Evolutionary conservation across 2,888 invertebrate genomes (phyloP), one percentile per base, ranked within the genome.

Genomic region (Timema cristinae): DNA sequence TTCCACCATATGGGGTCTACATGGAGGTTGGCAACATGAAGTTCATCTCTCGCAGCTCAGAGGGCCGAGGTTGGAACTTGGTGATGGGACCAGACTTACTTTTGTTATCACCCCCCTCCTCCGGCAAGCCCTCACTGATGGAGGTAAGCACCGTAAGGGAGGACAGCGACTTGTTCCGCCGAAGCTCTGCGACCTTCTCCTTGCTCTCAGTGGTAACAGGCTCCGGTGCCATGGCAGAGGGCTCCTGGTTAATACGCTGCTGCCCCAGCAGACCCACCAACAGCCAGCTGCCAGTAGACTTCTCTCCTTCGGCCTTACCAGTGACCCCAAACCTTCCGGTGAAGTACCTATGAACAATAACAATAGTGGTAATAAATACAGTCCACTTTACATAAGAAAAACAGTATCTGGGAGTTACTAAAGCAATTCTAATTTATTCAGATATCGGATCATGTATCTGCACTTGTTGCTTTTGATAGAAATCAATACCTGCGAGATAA

Each of bases 11-110:
- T 32, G 32, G 32, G 32, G 11, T 47, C 63, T 87, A 93, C 92
- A 92, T 92, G 0, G 92, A 92, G 9, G 92, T 92, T 0, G 93
- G 93, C 7, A 92, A 91, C 91, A 91, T 92, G 83, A 92, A 93
- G 81, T 93, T 93, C 89, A 93, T 90, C 82, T 93, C 93, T 66
- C 92, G 82, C 13, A 92, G 83, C 79, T 92, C 91, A 0, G 91
- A 89, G 0, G 90, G 89, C 79, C 87, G 88, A 0, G 89, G 85
- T 77, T 85, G 84, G 77, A 86, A 84, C 32, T 63, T 52, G 47
- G 49, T 7, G 1, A 51, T 66, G 15, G 13, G 32, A 47, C 69
- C 67, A 54, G 66, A 54, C 16, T 68, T 68, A 4, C 68, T 47
- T 7, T 9, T 6, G 47, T 63, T 32, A 13, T 48, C 7, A 32